Conservation (phyloP, 2,113 vertebrate species). For the Seriola aureovittata region DNA sequence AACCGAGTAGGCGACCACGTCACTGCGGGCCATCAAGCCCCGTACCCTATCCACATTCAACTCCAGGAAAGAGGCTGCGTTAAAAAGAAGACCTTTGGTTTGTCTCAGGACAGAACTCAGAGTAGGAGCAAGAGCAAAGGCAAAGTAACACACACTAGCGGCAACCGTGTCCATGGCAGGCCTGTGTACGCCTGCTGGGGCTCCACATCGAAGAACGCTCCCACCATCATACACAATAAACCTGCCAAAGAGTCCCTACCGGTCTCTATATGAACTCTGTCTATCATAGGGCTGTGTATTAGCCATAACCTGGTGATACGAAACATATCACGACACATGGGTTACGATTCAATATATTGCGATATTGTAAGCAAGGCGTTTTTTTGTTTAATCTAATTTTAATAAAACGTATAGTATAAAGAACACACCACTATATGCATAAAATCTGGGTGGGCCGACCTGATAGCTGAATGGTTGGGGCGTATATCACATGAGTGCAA, state of each 20-base stretch:
- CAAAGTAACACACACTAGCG: background rate
- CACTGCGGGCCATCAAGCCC: background rate
- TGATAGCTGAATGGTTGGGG: no score
- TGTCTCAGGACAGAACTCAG: background rate
- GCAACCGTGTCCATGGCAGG: background rate
- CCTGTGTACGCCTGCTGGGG: slow-evolving; percentile 63
- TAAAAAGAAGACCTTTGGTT: background rate
- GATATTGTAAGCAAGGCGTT: background rate
- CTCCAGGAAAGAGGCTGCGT: slow-evolving; percentile 61
- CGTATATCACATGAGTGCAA: no score
- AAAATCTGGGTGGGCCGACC: no score
- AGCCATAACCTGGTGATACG: background rate
- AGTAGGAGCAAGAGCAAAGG: slow-evolving; percentile 19
- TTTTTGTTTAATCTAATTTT: background rate
- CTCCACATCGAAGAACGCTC: slow-evolving; percentile 23
- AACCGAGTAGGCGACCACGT: slow-evolving; percentile 62
- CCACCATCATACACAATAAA: background rate
- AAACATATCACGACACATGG: background rate
- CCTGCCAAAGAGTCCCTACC: slow-evolving; percentile 10
- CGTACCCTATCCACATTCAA: slow-evolving; percentile 76
- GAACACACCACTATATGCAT: no score
- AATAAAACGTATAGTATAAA: no score
- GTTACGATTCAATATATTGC: background rate
- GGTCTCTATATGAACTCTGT: slow-evolving; percentile 45
- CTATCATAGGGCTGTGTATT: background rate